Percentiles rank a stretch among this genome's conserved stretches.
Conservation (phyloP, 2,113 vertebrate genomes). For the Oreochromis aureus region DNA sequence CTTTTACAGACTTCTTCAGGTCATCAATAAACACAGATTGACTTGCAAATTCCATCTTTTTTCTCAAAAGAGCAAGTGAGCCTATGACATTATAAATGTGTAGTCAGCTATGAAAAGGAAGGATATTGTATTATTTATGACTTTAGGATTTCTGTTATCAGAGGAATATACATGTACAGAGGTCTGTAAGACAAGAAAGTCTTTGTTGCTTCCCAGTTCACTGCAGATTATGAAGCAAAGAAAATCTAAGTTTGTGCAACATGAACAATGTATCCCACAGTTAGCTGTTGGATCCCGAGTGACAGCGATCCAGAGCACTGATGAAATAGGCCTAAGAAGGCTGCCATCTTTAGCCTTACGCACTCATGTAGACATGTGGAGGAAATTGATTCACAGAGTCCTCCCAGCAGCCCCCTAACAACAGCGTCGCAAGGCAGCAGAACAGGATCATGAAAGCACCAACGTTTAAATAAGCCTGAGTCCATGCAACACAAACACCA, state of each 20-base stretch:
- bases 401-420: not conserved
- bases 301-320: slow-evolving; percentile 19
- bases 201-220: not conserved
- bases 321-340: slow-evolving; percentile 10
- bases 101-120: not conserved
- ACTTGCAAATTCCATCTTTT: not conserved
- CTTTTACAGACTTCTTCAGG: slow-evolving; percentile 15
- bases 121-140: not conserved
- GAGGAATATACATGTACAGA: not conserved
- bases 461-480: not conserved
- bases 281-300: slow-evolving; percentile 9
- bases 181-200: not conserved
- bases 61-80: not conserved
- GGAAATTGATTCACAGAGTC: not conserved
- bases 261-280: slow-evolving; percentile 21
- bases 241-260: not conserved
- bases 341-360: slow-evolving; percentile 20
- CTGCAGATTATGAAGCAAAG: not conserved
- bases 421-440: slow-evolving; percentile 17
- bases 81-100: not conserved
- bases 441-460: slow-evolving; percentile 1
- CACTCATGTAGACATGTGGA: slow-evolving; percentile 12
- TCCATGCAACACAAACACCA: not conserved
- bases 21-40: not conserved
- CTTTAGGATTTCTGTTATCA: not conserved